Evolutionary conservation across 2,888 invertebrate genomes (phyloP).

Genomic region (Scaptomyza cyrtandrae): DNA sequence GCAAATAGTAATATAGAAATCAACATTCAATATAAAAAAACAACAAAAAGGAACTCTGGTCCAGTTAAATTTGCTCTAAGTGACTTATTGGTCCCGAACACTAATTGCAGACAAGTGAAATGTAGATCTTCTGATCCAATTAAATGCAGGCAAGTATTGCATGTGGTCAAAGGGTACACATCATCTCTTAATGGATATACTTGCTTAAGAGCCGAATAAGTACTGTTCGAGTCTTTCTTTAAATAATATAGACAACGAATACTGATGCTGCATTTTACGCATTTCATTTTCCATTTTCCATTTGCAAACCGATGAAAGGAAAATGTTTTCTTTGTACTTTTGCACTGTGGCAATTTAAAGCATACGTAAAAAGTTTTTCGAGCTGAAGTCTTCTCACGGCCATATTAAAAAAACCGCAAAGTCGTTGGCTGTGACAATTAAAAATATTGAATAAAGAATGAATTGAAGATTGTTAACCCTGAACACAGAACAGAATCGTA

Average conservation of each 20-base stretch:
- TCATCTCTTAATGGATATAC: conserved; percentile 2
- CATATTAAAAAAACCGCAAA: conserved; percentile 11
- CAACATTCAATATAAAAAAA: background rate
- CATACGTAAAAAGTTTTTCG: background rate
- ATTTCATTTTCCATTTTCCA: conserved; percentile 18
- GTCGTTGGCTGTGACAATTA: conserved; percentile 35
- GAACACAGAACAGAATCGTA: conserved; percentile 27
- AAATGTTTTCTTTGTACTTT: conserved; percentile 26
- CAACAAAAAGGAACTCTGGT: no score
- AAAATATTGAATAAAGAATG: conserved; percentile 26
- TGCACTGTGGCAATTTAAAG: background rate
- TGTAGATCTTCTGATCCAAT: conserved; percentile 1
- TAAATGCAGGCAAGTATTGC: background rate
- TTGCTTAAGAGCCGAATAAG: background rate
- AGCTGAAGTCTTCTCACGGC: background rate
- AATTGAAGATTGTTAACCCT: conserved; percentile 41
- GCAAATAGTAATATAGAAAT: no score
- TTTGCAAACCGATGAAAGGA: conserved; percentile 25
- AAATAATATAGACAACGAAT: conserved; percentile 31
- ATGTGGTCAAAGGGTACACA: conserved; percentile 11
- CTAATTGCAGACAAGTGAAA: background rate
- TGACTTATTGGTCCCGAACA: background rate
- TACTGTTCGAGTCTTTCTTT: background rate
- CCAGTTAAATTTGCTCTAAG: background rate
- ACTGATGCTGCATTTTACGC: conserved; percentile 31